Percentiles rank a stretch among this genome's conserved stretches.
Conservation (phyloP, 2,113 vertebrate species). For the Trichomycterus rosablanca region DNA sequence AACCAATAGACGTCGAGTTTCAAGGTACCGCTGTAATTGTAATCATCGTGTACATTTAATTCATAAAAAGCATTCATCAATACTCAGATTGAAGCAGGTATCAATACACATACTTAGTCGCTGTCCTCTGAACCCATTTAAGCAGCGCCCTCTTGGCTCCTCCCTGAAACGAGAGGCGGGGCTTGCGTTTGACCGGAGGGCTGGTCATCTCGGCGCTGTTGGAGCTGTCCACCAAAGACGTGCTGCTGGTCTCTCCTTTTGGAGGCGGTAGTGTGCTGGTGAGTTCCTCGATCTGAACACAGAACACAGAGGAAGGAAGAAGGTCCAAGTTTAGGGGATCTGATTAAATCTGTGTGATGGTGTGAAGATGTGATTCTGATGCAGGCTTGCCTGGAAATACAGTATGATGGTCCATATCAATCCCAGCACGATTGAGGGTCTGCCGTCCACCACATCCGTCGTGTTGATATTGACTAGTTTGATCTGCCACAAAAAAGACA, state of each 20-base stretch:
- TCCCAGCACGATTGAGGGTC: slow-evolving; percentile 90
- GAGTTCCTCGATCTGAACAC: slow-evolving; percentile 87
- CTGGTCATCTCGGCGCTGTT: slow-evolving; percentile 83
- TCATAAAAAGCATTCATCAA: not conserved
- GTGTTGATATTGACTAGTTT: slow-evolving; percentile 98
- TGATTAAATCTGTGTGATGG: too few relatives aligned
- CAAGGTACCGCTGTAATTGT: too few relatives aligned
- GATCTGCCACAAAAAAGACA: slow-evolving; percentile 73
- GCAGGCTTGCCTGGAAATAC: slow-evolving; percentile 86
- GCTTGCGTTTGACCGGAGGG: slow-evolving; percentile 88
- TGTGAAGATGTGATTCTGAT: too few relatives aligned
- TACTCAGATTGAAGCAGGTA: not conserved
- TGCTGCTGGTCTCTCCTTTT: slow-evolving; percentile 78
- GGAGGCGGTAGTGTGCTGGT: slow-evolving; percentile 87
- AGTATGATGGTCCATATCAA: slow-evolving; percentile 96
- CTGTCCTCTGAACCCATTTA: slow-evolving; percentile 90
- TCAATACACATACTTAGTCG: slow-evolving; percentile 87
- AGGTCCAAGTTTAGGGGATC: too few relatives aligned
- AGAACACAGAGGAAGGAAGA: not conserved
- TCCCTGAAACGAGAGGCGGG: slow-evolving; percentile 78
- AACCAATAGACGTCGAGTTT: too few relatives aligned
- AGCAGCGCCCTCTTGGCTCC: slow-evolving; percentile 87
- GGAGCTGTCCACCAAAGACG: slow-evolving; percentile 85
- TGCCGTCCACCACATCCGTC: slow-evolving; percentile 93
- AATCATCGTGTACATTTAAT: too few relatives aligned